Base-by-base conservation (phyloP, 2,888 invertebrate species). In the Salticus scenicus region DNA sequence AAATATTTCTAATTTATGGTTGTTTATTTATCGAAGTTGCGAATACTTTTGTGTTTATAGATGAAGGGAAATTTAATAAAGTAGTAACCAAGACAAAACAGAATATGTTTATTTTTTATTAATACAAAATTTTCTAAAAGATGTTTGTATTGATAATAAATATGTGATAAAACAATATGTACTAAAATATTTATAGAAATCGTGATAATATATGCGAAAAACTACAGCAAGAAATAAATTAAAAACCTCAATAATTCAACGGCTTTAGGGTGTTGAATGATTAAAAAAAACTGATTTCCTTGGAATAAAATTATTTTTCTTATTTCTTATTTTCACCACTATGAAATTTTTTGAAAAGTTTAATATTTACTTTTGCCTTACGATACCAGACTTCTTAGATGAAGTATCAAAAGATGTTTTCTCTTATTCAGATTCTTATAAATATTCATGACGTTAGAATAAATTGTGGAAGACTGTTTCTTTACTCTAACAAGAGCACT, bases 171-270 rank as follows among this genome's bases (percentile, higher is more conserved):
- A 37, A 37, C 5, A 12, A 37, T 37, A 37, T 8, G 12, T 37
- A 37, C 37, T n/a, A n/a, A n/a, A n/a, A n/a, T n/a, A n/a, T n/a
- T n/a, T n/a, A n/a, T n/a, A n/a, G n/a, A n/a, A n/a, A n/a, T n/a
- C n/a, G n/a, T n/a, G n/a, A n/a, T n/a, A n/a, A n/a, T n/a, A n/a
- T n/a, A n/a, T n/a, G n/a, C n/a, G n/a, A n/a, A n/a, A n/a, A n/a
- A n/a, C n/a, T n/a, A n/a, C n/a, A n/a, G n/a, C n/a, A n/a, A 24
- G 57, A 57, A 57, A 57, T n/a, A 24, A 57, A 57, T 57, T 57
- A 12, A 14, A 47, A n/a, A 47, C 17, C 24, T 5, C 24, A 24
- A 57, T 24, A 24, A 24, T 20, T 24, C 4, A 4, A 2, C 24
- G 20, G 17, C 57, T 5, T 57, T 8, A n/a, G 57, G 57, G 20